Conservation (phyloP, 2,888 invertebrate species). For the Heliconius cydno region DNA sequence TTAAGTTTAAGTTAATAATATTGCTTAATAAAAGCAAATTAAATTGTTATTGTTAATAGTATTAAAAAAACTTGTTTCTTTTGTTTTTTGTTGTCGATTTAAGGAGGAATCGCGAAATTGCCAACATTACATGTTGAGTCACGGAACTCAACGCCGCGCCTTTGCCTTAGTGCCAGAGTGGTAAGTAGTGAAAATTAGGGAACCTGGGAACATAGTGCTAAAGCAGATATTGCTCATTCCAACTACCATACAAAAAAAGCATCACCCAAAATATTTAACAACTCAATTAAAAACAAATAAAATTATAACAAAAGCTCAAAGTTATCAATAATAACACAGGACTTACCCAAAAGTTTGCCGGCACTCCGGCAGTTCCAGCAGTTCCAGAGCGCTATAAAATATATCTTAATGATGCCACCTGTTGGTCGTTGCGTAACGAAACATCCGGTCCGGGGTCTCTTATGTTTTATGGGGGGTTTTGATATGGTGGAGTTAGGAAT, state of each 20-base stretch:
- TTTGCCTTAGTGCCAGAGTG: no score
- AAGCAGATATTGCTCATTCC: background rate
- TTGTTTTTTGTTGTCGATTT: no score
- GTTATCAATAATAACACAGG: constrained; percentile 16
- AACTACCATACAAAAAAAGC: background rate
- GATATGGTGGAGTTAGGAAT: constrained; percentile 48
- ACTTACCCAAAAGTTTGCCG: constrained; percentile 34
- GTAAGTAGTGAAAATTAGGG: no score
- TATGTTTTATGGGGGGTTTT: constrained; percentile 41
- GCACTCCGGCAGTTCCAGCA: constrained; percentile 18
- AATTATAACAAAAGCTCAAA: constrained; percentile 10
- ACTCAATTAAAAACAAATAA: background rate
- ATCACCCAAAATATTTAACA: background rate
- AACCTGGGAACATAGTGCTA: no score
- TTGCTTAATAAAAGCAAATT: background rate
- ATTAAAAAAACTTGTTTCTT: no score
- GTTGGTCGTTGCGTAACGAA: constrained; percentile 67
- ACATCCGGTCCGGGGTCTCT: constrained; percentile 57
- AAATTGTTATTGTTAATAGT: no score
- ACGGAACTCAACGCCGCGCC: no score
- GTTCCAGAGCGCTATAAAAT: constrained; percentile 58
- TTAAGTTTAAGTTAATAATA: constrained; percentile 1
- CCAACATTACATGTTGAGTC: no score
- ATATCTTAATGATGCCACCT: constrained; percentile 68
- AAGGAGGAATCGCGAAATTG: no score